Base-by-base conservation (phyloP, 2,113 vertebrate species). In the Acrocephalus arundinaceus region DNA sequence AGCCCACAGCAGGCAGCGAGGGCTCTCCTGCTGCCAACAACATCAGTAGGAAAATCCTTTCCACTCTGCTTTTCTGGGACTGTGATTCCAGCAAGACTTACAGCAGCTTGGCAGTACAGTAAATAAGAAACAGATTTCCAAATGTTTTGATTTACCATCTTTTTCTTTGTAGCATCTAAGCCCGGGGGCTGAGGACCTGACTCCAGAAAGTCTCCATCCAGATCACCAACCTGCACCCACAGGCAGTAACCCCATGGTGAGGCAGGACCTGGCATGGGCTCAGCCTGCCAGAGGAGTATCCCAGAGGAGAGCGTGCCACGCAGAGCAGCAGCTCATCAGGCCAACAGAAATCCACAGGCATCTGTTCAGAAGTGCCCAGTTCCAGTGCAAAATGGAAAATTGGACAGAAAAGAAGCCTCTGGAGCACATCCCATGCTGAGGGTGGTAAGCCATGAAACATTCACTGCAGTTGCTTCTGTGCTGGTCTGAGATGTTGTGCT, bases 121-220 rank as follows among this genome's bases (percentile, higher is more conserved):
- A 95, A 94, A 94, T 92, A 95, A 88, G 92, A 95, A 96, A 90
- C 90, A 95, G 85, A 93, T 90, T 96, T 93, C 72, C 79, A 61
- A 81, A 54, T 58, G 58, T 77, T 95, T 88, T 86, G 22, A 37
- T 90, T 94, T 76, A 63, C 41, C 18, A 4, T 66, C 85, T 74
- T 65, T 58, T 80, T 79, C 88, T 80, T 55, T 17, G 43, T 43
- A 71, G 43, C 55, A 65, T 73, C 71, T 41, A 66, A 94, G 75
- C 63, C 46, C 3, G 18, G 71, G 37, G 49, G 39, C 39, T 6
- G 13, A 68, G 63, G 75, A 94, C 28, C 55, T 23, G 54, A 77
- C 14, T 86, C 83, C 52, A 10, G 1, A 28, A 70, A 54, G 49
- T 82, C 77, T 90, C 76, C 2, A 0, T 37, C 57, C 2, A 3